Evolutionary conservation across 2,797 vertebrate genomes (phyloP), one percentile per base, ranked within the genome.

Genomic region (Phataginus tetradactyla): DNA sequence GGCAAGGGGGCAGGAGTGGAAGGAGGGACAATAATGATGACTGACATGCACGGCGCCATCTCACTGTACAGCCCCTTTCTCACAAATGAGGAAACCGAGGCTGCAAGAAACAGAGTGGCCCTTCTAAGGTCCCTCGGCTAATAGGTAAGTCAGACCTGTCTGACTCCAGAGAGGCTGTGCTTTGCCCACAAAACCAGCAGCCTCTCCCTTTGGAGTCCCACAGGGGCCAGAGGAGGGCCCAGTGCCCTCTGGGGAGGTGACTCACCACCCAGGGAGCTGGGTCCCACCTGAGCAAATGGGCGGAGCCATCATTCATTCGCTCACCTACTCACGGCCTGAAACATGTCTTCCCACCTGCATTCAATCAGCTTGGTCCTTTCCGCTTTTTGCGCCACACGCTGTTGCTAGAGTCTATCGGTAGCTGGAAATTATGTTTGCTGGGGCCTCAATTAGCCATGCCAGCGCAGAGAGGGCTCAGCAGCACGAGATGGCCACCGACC

Each of bases 1-100:
- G 34, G 51, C 14, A 23, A 51, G 61, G 37, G 3, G 1, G 2
- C 45, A 4, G 13, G 15, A 34, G 32, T 32, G 55, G 29, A 5
- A 14, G 18, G 2, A 51, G 32, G 32, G 17, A 8, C 59, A 11
- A 3, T 18, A 17, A 51, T 11, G 45, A 59, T 29, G 15, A 68
- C 0, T 4, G 66, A 42, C 68, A 49, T 2, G 14, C 32, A 17
- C 8, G 1, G 13, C 27, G 37, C n/a, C 5, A 10, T 37, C 4
- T 34, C 3, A 7, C 7, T 20, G 45, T 42, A 29, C 1, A 29
- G 42, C 8, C 15, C n/a, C n/a, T 32, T 78, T 12, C n/a, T 42
- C 11, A 77, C 17, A 32, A 51, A 51, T 5, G n/a, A 55, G 72
- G 63, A 61, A 37, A 10, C 66, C 5, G 64, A 63, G 89, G 68